A percentile compares a stretch with the other conserved stretches of the same genome.
These are phyloP conservation scores for Cynocephalus volans DNA, from an alignment of 2,113 vertebrate species.

Conservation along the genomic window DNA sequence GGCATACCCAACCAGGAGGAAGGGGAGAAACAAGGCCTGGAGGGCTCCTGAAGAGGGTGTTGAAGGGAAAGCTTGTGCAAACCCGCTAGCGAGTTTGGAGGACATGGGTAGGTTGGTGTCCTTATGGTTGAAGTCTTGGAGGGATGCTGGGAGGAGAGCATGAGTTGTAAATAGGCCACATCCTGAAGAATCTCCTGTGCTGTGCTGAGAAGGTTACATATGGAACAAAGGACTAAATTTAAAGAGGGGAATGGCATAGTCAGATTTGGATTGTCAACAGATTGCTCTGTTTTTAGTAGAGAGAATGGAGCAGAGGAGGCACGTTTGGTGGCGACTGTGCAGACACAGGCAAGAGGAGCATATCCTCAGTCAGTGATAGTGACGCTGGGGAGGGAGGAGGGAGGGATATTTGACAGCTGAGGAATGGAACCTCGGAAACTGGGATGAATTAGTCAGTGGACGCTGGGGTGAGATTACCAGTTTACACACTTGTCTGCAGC, in stretches of 20 bases:
- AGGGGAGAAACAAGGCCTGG: not conserved
- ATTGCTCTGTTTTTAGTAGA: not conserved
- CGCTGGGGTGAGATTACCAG: not conserved
- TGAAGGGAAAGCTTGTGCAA: not conserved
- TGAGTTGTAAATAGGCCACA: not conserved
- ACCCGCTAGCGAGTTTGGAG: not conserved
- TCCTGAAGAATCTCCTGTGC: not conserved
- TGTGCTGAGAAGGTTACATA: not conserved
- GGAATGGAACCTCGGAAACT: not conserved
- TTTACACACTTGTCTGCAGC: not conserved
- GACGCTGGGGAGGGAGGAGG: not conserved
- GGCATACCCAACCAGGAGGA: not conserved
- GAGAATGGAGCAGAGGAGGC: not conserved
- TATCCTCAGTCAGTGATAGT: not conserved
- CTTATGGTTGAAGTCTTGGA: not conserved
- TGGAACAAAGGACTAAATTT: conserved; percentile 41
- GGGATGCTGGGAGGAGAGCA: not conserved
- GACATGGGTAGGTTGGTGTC: not conserved
- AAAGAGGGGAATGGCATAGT: not conserved
- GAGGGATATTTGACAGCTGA: not conserved
- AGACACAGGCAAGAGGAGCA: not conserved
- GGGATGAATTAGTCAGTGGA: no score
- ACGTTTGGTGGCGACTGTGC: not conserved
- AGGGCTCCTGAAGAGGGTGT: not conserved
- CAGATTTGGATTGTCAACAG: not conserved